Evolutionary conservation across 1,140 invertebrate genomes (phyloP).

Genomic region (Bilobella aurantiaca): DNA sequence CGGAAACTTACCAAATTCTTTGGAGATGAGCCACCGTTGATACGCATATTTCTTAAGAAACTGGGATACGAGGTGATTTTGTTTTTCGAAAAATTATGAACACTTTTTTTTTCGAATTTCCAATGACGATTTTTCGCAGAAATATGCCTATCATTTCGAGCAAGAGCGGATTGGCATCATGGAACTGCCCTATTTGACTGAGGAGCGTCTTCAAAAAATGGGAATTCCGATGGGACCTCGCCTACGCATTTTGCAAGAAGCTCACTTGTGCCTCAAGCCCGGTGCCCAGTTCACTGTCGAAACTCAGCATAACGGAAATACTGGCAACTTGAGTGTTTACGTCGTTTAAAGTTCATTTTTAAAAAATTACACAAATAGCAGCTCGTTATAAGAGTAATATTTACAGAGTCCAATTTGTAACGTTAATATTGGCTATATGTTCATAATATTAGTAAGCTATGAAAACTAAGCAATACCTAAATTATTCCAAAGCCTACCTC

Average conservation of each 20-base stretch:
- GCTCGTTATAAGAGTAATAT: too few relatives aligned
- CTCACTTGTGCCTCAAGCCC: slow-evolving; percentile 44
- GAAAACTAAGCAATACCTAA: too few relatives aligned
- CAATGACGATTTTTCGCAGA: slow-evolving; percentile 60
- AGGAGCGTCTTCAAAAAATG: slow-evolving; percentile 76
- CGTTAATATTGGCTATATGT: too few relatives aligned
- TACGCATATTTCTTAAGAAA: slow-evolving; percentile 79
- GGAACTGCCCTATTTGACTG: slow-evolving; percentile 80
- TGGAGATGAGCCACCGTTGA: slow-evolving; percentile 79
- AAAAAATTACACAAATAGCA: too few relatives aligned
- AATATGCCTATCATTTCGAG: slow-evolving; percentile 75
- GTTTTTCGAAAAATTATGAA: background rate
- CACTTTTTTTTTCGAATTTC: too few relatives aligned
- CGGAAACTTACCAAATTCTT: slow-evolving; percentile 83
- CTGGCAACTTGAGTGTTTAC: slow-evolving; percentile 34
- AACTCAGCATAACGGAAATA: slow-evolving; percentile 17
- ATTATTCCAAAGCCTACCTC: too few relatives aligned
- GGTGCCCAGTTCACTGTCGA: slow-evolving; percentile 18
- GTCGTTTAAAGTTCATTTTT: slow-evolving; percentile 31
- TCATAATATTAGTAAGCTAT: too few relatives aligned
- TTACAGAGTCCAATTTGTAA: too few relatives aligned
- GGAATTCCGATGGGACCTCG: slow-evolving; percentile 80
- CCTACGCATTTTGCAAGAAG: slow-evolving; percentile 78
- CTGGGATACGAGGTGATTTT: slow-evolving; percentile 76
- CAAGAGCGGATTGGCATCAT: slow-evolving; percentile 82